Percentiles rank a stretch among this genome's conserved stretches.
Evolutionary conservation across 2,797 vertebrate species (phyloP).

Genomic region (Odontamblyopus rebecca): DNA sequence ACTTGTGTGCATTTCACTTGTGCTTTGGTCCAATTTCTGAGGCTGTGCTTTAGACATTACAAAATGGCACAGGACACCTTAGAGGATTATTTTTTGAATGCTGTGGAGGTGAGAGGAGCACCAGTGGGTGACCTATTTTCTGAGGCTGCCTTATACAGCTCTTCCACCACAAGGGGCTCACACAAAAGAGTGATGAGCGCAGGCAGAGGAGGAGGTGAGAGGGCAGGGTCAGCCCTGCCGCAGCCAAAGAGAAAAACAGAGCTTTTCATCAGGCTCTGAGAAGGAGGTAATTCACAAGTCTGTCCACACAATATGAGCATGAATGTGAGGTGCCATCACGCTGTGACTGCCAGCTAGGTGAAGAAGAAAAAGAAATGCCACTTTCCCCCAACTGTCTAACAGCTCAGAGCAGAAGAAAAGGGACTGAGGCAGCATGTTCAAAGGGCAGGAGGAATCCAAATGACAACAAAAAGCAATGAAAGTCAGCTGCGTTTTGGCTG

Average conservation of each 20-base stretch:
- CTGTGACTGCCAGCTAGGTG: constrained; percentile 63
- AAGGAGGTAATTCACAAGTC: constrained; percentile 76
- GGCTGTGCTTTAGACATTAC: constrained; percentile 48
- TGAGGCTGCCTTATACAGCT: constrained; percentile 56
- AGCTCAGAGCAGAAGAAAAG: constrained; percentile 53
- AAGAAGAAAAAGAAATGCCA: constrained; percentile 61
- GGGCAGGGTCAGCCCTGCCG: constrained; percentile 67
- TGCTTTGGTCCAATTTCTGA: constrained; percentile 26
- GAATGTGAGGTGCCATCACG: constrained; percentile 58
- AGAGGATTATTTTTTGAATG: constrained; percentile 64
- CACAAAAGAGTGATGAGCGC: constrained; percentile 65
- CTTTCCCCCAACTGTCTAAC: constrained; percentile 47
- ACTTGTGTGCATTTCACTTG: constrained; percentile 19
- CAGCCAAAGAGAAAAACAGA: constrained; percentile 71
- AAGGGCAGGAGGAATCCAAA: constrained; percentile 32
- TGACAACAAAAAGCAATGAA: constrained; percentile 35
- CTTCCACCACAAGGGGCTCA: constrained; percentile 58
- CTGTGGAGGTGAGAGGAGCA: constrained; percentile 69
- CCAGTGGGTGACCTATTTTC: constrained; percentile 75
- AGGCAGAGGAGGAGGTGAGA: constrained; percentile 33
- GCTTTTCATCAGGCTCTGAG: constrained; percentile 71
- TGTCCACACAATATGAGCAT: constrained; percentile 58
- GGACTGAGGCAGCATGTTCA: constrained; percentile 34
- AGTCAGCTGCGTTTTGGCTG: constrained; percentile 52
- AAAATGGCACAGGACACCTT: constrained; percentile 62